Conservation (phyloP, 1,140 invertebrate species). For the Pygmarrhopalites habei region DNA sequence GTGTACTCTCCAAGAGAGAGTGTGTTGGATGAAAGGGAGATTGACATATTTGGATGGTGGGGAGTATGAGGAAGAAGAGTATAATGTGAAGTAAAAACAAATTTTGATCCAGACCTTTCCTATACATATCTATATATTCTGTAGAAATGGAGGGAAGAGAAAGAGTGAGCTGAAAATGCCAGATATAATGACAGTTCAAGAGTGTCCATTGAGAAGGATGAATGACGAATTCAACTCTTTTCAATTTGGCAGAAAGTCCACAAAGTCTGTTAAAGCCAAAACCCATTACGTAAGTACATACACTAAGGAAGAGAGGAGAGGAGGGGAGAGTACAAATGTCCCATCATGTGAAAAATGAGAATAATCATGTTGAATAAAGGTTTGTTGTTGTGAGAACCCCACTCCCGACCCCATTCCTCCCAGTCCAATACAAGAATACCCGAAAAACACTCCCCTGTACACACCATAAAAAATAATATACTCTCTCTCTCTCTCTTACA, state of each 20-base stretch:
- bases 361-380: slow-evolving; percentile 24
- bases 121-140: not conserved
- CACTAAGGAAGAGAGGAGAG: not conserved
- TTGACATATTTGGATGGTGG: too few species aligned
- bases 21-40: too few species aligned
- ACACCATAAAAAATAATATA: not conserved
- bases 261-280: not conserved
- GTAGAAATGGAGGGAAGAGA: not conserved
- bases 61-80: too few species aligned
- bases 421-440: not conserved
- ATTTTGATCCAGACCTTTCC: not conserved
- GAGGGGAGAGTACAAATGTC: not conserved
- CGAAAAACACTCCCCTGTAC: not conserved
- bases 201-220: not conserved
- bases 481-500: not conserved
- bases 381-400: slow-evolving; percentile 22
- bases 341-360: slow-evolving; percentile 4
- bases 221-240: slow-evolving; percentile 3
- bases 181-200: not conserved
- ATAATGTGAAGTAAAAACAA: not conserved
- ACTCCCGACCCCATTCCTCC: not conserved
- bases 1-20: too few species aligned
- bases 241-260: not conserved
- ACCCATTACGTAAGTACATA: not conserved
- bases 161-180: not conserved